Evolutionary conservation across 2,113 vertebrate species (phyloP).

Genomic region (Haplochromis vanheusdeni): DNA sequence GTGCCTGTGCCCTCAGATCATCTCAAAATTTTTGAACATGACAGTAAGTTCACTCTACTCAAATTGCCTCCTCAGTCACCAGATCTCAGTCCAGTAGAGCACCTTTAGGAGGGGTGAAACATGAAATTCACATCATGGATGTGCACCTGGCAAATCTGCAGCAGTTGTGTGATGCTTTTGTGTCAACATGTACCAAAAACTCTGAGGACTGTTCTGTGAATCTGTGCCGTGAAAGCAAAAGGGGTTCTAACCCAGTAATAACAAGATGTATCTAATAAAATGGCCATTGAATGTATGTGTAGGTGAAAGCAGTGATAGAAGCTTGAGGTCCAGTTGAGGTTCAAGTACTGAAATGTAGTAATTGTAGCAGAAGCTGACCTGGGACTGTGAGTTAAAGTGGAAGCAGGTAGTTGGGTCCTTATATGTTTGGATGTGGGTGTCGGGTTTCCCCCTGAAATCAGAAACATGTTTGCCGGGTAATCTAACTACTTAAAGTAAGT

Average conservation of each 20-base stretch:
- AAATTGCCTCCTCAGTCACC: neutral
- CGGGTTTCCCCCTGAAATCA: neutral
- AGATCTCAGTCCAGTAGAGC: neutral
- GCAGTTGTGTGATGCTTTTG: neutral
- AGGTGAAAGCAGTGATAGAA: neutral
- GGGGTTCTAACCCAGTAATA: neutral
- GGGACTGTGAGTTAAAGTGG: neutral
- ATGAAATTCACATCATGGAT: neutral
- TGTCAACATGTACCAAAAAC: neutral
- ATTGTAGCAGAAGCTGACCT: neutral
- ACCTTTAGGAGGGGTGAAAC: neutral
- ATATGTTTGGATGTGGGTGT: neutral
- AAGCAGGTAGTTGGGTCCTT: neutral
- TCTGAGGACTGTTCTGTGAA: neutral
- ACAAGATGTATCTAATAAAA: neutral
- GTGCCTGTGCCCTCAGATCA: neutral
- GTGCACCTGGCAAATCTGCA: neutral
- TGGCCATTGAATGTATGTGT: neutral
- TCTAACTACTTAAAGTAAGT: neutral
- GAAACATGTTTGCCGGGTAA: neutral
- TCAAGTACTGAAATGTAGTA: neutral
- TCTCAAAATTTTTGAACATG: neutral
- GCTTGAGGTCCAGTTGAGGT: neutral
- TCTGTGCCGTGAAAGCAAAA: accelerated
- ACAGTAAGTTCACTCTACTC: neutral